Evolutionary conservation across 2,888 invertebrate species (phyloP).

Genomic region (Campoplex capitator): DNA sequence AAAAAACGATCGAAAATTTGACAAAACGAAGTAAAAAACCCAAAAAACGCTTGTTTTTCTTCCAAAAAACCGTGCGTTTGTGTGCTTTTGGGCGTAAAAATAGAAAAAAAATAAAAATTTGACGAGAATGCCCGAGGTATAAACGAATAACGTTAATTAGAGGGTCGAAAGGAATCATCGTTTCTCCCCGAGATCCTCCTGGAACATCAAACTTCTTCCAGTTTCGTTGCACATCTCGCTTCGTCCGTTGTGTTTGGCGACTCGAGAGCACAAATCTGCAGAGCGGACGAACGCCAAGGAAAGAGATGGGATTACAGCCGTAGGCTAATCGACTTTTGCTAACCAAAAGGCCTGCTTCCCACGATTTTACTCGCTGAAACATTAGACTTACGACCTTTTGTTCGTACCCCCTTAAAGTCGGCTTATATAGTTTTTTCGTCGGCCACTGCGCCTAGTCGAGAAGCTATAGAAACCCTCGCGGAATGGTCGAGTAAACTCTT

Average conservation of each 20-base stretch:
- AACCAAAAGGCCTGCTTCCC: neutral
- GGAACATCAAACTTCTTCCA: slow-evolving; percentile 35
- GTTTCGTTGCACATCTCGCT: slow-evolving; percentile 38
- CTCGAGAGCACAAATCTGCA: neutral
- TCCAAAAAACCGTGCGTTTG: slow-evolving; percentile 13
- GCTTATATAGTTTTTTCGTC: neutral
- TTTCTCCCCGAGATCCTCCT: slow-evolving; percentile 13
- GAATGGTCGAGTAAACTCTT: slow-evolving; percentile 10
- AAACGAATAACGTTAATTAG: slow-evolving; percentile 44
- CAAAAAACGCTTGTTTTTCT: neutral
- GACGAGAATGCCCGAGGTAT: slow-evolving; percentile 25
- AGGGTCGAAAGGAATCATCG: slow-evolving; percentile 36
- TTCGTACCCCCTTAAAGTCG: neutral
- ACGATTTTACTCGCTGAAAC: neutral
- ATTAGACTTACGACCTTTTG: slow-evolving; percentile 2
- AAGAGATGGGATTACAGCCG: slow-evolving; percentile 53
- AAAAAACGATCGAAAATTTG: neutral
- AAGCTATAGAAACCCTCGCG: neutral
- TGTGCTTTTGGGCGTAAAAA: slow-evolving; percentile 22
- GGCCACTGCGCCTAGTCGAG: slow-evolving; percentile 19
- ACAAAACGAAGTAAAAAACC: neutral
- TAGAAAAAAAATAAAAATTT: neutral
- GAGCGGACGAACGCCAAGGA: slow-evolving; percentile 33
- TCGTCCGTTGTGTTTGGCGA: neutral
- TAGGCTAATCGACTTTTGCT: slow-evolving; percentile 6